Evolutionary conservation across 2,888 invertebrate genomes (phyloP), one percentile per base, ranked within the genome.

Genomic region (Leptinotarsa haldemani): DNA sequence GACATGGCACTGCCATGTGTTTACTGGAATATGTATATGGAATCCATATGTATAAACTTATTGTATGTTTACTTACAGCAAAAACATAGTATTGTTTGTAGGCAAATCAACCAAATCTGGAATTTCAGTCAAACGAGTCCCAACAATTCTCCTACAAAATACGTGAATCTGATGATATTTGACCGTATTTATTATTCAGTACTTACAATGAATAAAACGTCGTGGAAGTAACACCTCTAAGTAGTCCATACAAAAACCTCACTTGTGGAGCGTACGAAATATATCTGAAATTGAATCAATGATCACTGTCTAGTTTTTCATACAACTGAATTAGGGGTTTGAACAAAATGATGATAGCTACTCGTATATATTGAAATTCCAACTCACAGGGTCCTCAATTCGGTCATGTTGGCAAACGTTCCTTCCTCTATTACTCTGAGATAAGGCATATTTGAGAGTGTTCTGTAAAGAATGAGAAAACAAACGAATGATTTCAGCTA

Each of bases 211-310:
- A 90, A 86, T 89, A 89, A 73, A 92, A 90, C 83, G 89, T 89
- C 0, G 88, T 89, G 69, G 91, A 86, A 1, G 90, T 87, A 9
- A 87, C 84, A 66, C 88, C 88, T 53, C 83, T 82, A 15, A 91
- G 89, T 52, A 91, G 84, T 7, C 90, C 88, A 68, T 89, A 86
- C 5, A 91, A 83, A 75, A 88, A 88, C 73, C 89, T 90, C 69
- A 93, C 85, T 80, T 90, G 88, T 13, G 93, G 93, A 1, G 92
- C 92, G 85, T 93, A 90, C 1, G 92, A 90, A 84, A 93, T 93
- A 80, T 92, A 93, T 81, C 93, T 93, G 87, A 15, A 89, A 88
- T 50, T n/a, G 40, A 66, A 9, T 40, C 40, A 12, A 40, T 40
- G 2, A 9, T 40, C 40, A 40, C 40, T 40, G 40, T 40, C 40